Percentiles rank a stretch among this genome's conserved stretches.
Evolutionary conservation across 2,888 invertebrate species (phyloP).

Genomic region (Drosophila pseudotakahashii): DNA sequence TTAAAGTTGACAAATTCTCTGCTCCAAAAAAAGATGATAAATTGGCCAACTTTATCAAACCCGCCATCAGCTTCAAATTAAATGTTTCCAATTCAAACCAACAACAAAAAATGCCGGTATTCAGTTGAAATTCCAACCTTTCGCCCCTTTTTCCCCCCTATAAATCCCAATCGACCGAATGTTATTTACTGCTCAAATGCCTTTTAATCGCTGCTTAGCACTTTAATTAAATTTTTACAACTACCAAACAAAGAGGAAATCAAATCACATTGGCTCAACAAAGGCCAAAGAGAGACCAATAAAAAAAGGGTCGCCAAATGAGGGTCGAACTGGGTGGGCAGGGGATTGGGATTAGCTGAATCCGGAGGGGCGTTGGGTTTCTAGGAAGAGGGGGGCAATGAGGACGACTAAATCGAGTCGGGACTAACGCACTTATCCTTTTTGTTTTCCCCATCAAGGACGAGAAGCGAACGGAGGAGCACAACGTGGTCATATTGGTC

Average conservation of each 20-base stretch:
- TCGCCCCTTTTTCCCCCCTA: not conserved
- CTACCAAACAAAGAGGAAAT: conserved; percentile 41
- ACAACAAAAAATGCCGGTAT: conserved; percentile 4
- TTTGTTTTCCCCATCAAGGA: conserved; percentile 85
- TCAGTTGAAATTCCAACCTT: conserved; percentile 24
- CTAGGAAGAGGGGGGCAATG: conserved; percentile 47
- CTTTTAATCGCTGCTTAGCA: conserved; percentile 63
- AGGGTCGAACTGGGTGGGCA: conserved; percentile 53
- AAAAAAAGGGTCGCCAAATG: conserved; percentile 57
- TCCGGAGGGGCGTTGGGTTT: conserved; percentile 26
- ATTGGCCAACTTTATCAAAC: not conserved
- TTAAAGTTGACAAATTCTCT: conserved; percentile 1
- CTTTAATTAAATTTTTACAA: conserved; percentile 69
- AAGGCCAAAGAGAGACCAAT: conserved; percentile 31
- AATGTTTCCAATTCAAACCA: conserved; percentile 9
- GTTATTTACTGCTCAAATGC: conserved; percentile 60
- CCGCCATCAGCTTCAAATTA: not conserved
- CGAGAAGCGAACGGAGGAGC: conserved; percentile 91
- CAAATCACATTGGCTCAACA: conserved; percentile 55
- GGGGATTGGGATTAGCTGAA: conserved; percentile 67
- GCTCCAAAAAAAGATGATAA: not conserved
- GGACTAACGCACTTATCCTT: conserved; percentile 46
- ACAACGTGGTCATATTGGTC: conserved; percentile 94
- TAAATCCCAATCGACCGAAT: conserved; percentile 26
- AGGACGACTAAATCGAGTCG: conserved; percentile 45